Evolutionary conservation across 2,113 vertebrate species (phyloP).

Genomic region (Lasiurus cinereus): DNA sequence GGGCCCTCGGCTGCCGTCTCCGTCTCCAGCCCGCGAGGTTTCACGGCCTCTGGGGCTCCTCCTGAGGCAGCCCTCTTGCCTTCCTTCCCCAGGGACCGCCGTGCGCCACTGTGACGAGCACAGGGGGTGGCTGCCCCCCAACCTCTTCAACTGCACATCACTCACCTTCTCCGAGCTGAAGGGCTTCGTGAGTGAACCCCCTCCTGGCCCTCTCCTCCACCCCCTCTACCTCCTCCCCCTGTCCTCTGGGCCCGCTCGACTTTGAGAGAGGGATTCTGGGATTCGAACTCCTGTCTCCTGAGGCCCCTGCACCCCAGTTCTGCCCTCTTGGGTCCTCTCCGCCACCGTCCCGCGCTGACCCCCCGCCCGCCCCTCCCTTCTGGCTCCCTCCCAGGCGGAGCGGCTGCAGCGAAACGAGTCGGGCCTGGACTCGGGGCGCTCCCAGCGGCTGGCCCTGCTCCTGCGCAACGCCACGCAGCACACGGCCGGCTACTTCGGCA

Average conservation of each 20-base stretch:
- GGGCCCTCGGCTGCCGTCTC: background rate
- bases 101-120: constrained; percentile 98
- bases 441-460: constrained; percentile 89
- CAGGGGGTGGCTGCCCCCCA: constrained; percentile 96
- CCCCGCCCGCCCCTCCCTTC: background rate
- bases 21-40: background rate
- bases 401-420: constrained; percentile 90
- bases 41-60: background rate
- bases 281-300: background rate
- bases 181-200: constrained; percentile 88
- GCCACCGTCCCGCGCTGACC: background rate
- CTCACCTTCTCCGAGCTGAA: constrained; percentile 93
- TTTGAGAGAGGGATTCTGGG: background rate
- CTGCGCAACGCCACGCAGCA: constrained; percentile 92
- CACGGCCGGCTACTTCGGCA: constrained; percentile 91
- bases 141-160: constrained; percentile 97
- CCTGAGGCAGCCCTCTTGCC: background rate
- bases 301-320: background rate
- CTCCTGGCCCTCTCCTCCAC: background rate
- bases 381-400: constrained; percentile 87
- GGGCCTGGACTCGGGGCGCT: constrained; percentile 87
- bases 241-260: background rate
- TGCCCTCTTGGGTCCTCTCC: background rate
- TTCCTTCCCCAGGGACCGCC: constrained; percentile 90
- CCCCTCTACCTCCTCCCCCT: no score